Percentiles rank a stretch among this genome's conserved stretches.
Evolutionary conservation across 2,113 vertebrate species (phyloP).

Genomic region (Gallinago media): DNA sequence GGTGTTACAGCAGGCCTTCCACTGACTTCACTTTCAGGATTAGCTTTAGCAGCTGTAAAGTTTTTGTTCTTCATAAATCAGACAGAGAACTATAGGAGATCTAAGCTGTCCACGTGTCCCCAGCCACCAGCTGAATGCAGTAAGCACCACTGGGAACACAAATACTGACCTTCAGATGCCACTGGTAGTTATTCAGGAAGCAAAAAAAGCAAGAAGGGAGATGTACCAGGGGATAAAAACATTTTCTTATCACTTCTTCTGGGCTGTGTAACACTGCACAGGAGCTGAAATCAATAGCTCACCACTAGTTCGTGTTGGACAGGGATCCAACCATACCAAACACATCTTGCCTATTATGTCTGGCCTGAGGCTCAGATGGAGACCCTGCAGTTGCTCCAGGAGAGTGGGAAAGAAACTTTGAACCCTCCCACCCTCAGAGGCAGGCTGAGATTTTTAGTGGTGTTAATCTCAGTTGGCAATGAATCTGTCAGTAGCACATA

Average conservation of each 20-base stretch:
- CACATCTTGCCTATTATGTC: background rate
- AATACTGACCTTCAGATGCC: background rate
- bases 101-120: background rate
- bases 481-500: background rate
- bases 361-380: background rate
- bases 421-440: background rate
- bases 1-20: background rate
- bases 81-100: background rate
- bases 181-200: background rate
- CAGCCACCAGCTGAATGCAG: background rate
- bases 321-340: background rate
- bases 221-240: background rate
- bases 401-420: background rate
- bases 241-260: background rate
- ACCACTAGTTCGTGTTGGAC: accelerated
- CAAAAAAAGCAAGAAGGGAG: background rate
- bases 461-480: background rate
- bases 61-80: background rate
- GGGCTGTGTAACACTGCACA: background rate
- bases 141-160: background rate
- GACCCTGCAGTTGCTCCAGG: background rate
- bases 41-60: background rate
- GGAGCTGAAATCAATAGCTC: background rate
- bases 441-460: background rate
- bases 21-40: background rate